Base-by-base conservation (phyloP, 2,113 vertebrate genomes). In the Acanthisitta chloris region DNA sequence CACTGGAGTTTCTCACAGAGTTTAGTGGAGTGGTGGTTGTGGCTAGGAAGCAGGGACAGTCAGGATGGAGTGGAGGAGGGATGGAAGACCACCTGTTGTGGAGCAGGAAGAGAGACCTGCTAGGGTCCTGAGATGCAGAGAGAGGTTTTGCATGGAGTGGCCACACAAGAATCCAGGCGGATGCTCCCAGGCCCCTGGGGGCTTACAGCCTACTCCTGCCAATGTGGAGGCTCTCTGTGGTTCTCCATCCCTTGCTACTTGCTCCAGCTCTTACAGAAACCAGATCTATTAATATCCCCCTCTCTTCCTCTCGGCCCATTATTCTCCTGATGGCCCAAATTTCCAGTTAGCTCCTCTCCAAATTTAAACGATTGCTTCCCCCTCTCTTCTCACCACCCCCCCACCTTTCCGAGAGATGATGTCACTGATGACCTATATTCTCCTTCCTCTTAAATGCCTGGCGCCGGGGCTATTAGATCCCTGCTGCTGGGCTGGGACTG, bases 381-480 rank as follows among this genome's bases (percentile, higher is more conserved):
- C 83, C 83, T n/a, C 86, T 23, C 55, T 46, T 25, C 54, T 51
- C 74, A 34, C 9, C 24, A 42, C 17, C 25, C 48, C 36, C 69
- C 45, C 76, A 65, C 49, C 92, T 78, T 96, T 96, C 97, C 92
- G 13, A 97, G 97, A 97, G 93, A 94, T 96, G 95, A 54, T 46
- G 79, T 91, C 87, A 78, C 69, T 52, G 88, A 83, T 96, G 95
- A 94, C 97, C 97, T 88, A 95, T 64, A 91, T 96, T 92, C 86
- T 93, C 34, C 93, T 96, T 94, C 88, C 95, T 90, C 82, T 21
- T 6, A 52, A 94, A 69, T 40, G 94, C 54, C 96, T 96, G 97
- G 97, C 95, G 97, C 97, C 96, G 85, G 88, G 88, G 97, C 96
- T 94, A 81, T 97, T 96, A 97, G 95, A 96, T 96, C 84, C 88